Conservation (phyloP, 2,888 invertebrate species). For the Boloria euphrosyne region DNA sequence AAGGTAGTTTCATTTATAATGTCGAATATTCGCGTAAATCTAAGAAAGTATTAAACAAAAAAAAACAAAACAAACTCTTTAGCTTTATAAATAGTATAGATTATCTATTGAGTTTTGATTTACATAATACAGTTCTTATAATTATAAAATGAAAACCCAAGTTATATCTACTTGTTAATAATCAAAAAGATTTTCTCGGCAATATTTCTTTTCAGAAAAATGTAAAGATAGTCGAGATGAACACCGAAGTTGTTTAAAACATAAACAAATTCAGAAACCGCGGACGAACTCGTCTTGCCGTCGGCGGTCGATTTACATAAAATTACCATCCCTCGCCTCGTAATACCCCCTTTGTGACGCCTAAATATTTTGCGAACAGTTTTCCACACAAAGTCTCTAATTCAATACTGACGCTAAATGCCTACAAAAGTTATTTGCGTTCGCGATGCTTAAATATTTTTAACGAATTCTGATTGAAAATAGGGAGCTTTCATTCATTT, state of each 20-base stretch:
- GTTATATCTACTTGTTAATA: neutral
- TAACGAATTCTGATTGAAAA: conserved; percentile 15
- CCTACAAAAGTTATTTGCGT: conserved; percentile 48
- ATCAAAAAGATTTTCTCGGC: conserved; percentile 19
- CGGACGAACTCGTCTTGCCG: conserved; percentile 44
- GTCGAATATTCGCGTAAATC: too few species aligned
- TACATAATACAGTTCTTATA: neutral
- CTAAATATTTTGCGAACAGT: conserved; percentile 81
- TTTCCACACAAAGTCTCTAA: conserved; percentile 79
- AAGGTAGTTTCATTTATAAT: too few species aligned
- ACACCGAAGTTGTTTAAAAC: conserved; percentile 55
- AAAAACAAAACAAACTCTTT: too few species aligned
- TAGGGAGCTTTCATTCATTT: conserved; percentile 1
- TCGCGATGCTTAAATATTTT: conserved; percentile 23
- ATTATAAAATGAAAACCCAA: neutral
- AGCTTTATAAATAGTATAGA: too few species aligned
- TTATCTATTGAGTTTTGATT: neutral
- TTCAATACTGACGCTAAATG: conserved; percentile 63
- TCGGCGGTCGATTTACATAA: conserved; percentile 67
- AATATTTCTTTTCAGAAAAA: conserved; percentile 13
- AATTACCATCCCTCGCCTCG: conserved; percentile 51
- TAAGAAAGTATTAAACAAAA: too few species aligned
- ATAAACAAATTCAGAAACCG: conserved; percentile 68
- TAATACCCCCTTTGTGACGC: conserved; percentile 77
- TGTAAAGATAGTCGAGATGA: conserved; percentile 30